phyloP scores from a whole-genome alignment of 2,113 vertebrate genomes.

The Grammomys dolichurus region DNA sequence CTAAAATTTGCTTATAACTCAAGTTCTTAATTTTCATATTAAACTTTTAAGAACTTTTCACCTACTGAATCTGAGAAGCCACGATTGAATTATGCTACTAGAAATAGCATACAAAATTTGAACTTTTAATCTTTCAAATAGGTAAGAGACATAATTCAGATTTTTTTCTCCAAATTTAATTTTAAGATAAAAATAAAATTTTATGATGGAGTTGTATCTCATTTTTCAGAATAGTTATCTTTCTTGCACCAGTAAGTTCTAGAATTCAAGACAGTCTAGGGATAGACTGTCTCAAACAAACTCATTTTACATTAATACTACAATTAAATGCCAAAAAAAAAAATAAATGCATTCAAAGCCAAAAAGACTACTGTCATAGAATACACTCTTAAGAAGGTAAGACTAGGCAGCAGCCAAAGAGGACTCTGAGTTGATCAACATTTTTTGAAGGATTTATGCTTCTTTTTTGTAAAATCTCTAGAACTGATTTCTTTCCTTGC shows the following conservation, averaged over 20 bases:
- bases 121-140: neutral
- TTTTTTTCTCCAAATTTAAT: neutral
- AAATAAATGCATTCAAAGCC: too few relatives aligned
- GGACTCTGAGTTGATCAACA: too few relatives aligned
- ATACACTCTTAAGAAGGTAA: neutral
- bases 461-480: neutral
- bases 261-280: neutral
- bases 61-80: neutral
- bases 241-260: neutral
- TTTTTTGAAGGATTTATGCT: neutral
- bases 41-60: neutral
- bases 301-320: neutral
- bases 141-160: neutral
- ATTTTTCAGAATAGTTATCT: neutral
- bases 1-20: neutral
- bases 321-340: neutral
- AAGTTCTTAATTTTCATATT: constrained; percentile 1
- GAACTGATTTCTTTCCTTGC: neutral
- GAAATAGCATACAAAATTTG: neutral
- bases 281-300: neutral
- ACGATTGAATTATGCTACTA: neutral
- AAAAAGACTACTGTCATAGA: too few relatives aligned
- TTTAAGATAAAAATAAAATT: neutral
- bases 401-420: neutral
- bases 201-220: too few relatives aligned